These are phyloP conservation scores for Embiotoca jacksoni DNA, from an alignment of 2,113 vertebrate genomes.

Conservation along the genomic window DNA sequence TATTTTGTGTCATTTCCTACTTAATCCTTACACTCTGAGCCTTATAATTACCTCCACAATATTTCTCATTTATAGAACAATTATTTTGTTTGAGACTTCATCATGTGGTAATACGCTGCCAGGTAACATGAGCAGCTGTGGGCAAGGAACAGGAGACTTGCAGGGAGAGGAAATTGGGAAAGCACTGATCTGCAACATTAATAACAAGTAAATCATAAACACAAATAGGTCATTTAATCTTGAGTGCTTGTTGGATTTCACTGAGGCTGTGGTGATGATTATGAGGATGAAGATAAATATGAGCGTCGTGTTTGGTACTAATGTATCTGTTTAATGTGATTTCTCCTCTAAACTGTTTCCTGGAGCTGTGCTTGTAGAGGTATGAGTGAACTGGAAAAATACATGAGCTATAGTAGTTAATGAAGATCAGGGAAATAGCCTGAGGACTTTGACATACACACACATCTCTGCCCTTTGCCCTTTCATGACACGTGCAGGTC, in stretches of 20 bases:
- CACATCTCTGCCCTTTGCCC: slow-evolving; percentile 44
- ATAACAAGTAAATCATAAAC: slow-evolving; percentile 89
- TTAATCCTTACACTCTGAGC: slow-evolving; percentile 15
- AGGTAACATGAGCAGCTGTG: slow-evolving; percentile 81
- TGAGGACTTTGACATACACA: slow-evolving; percentile 48
- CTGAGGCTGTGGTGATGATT: slow-evolving; percentile 48
- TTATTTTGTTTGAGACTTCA: slow-evolving; percentile 46
- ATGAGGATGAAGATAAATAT: slow-evolving; percentile 58
- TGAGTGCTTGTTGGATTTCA: slow-evolving; percentile 64
- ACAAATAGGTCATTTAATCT: slow-evolving; percentile 86
- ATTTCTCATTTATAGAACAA: slow-evolving; percentile 25
- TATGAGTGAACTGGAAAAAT: not conserved
- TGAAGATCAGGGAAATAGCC: slow-evolving; percentile 72
- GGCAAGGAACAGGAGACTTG: slow-evolving; percentile 81
- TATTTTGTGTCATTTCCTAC: not conserved
- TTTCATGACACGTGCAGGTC: slow-evolving; percentile 7
- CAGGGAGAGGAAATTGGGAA: slow-evolving; percentile 82
- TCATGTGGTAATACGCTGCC: slow-evolving; percentile 9
- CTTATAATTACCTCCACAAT: slow-evolving; percentile 50
- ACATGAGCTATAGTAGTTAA: slow-evolving; percentile 40
- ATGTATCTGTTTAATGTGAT: slow-evolving; percentile 42
- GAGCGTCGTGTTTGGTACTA: slow-evolving; percentile 45
- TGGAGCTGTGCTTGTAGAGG: slow-evolving; percentile 32
- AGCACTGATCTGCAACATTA: slow-evolving; percentile 87
- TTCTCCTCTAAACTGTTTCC: slow-evolving; percentile 50